Conservation (phyloP, 2,888 invertebrate species). For the Zonitis immaculata region DNA sequence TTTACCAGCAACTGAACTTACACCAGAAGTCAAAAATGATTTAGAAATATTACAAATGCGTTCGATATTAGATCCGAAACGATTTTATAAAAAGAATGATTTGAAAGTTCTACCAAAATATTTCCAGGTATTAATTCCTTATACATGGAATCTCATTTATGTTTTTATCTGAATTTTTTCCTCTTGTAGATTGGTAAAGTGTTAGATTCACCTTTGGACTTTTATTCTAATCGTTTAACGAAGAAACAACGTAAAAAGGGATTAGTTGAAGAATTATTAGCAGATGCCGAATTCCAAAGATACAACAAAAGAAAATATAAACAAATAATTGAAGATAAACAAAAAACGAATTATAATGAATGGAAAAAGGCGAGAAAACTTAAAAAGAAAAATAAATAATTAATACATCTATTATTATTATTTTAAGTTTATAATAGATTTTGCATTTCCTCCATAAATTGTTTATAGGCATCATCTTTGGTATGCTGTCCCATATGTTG, state of each 20-base stretch:
- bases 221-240: conserved; percentile 76
- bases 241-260: conserved; percentile 84
- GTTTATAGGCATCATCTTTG: conserved; percentile 97
- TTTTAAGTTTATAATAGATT: conserved; percentile 66
- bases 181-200: conserved; percentile 66
- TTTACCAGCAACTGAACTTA: conserved; percentile 82
- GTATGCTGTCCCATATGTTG: conserved; percentile 54
- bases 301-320: conserved; percentile 77
- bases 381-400: conserved; percentile 61
- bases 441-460: conserved; percentile 99
- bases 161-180: conserved; percentile 9
- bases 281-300: conserved; percentile 79
- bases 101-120: conserved; percentile 84
- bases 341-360: conserved; percentile 66
- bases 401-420: background rate
- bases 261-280: conserved; percentile 88
- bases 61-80: conserved; percentile 84
- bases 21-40: conserved; percentile 83
- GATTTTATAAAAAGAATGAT: conserved; percentile 92
- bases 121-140: conserved; percentile 87
- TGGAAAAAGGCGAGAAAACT: conserved; percentile 62
- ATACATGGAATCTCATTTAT: conserved; percentile 10
- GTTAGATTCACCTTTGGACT: conserved; percentile 82
- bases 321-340: conserved; percentile 68
- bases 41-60: conserved; percentile 89